A percentile compares a stretch with the other conserved stretches of the same genome.
These are phyloP conservation scores for Agapetus fuscipes DNA, from an alignment of 2,888 invertebrate genomes.

Conservation along the genomic window DNA sequence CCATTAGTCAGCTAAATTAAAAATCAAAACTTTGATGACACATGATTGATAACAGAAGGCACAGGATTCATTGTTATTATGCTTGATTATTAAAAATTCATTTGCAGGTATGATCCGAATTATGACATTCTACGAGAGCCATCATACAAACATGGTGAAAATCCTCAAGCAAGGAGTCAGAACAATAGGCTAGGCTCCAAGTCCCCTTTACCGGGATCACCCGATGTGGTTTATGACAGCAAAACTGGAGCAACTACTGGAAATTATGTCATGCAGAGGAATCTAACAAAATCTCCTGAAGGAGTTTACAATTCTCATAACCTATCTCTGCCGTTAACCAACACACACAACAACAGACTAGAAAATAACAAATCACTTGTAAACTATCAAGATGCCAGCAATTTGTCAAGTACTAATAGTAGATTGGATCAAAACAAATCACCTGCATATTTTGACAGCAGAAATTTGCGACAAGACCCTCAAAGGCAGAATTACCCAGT, in stretches of 20 bases:
- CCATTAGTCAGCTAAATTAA: too few relatives aligned
- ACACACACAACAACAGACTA: conserved; percentile 34
- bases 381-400: conserved; percentile 23
- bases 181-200: conserved; percentile 12
- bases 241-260: conserved; percentile 14
- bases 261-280: conserved; percentile 18
- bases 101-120: conserved; percentile 47
- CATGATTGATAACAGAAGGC: too few relatives aligned
- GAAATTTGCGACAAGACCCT: conserved; percentile 5
- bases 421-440: conserved; percentile 17
- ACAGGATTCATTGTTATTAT: too few relatives aligned
- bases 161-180: conserved; percentile 18
- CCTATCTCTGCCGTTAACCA: conserved; percentile 39
- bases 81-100: too few relatives aligned
- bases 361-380: conserved; percentile 32
- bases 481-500: conserved; percentile 13
- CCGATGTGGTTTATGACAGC: conserved; percentile 19
- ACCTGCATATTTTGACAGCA: conserved; percentile 14
- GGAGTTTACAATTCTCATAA: conserved; percentile 37
- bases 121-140: conserved; percentile 45
- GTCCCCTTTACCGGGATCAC: conserved; percentile 23
- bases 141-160: conserved; percentile 38
- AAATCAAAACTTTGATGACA: too few relatives aligned
- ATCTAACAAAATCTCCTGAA: conserved; percentile 24
- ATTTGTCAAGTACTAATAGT: conserved; percentile 22